A percentile compares a stretch with the other conserved stretches of the same genome.
Conservation (phyloP, 2,888 invertebrate species). For the Beris morrisii region DNA sequence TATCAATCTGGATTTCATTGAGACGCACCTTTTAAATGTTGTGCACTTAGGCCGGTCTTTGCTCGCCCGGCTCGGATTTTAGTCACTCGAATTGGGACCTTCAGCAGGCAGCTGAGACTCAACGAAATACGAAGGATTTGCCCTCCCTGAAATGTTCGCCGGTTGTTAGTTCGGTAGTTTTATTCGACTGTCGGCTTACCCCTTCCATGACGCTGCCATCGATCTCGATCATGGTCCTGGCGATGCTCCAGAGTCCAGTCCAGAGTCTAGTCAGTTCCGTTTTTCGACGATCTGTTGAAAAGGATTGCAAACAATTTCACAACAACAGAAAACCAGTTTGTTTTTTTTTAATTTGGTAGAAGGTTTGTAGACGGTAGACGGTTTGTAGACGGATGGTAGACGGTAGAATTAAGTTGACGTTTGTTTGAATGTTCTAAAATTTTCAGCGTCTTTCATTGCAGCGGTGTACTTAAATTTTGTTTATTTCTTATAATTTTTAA, state of each 20-base stretch:
- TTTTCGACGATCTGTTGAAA: background rate
- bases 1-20: background rate
- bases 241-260: too few species aligned
- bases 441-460: background rate
- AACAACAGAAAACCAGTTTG: background rate
- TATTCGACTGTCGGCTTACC: conserved; percentile 53
- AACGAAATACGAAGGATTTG: conserved; percentile 84
- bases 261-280: too few species aligned
- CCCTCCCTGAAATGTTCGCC: conserved; percentile 68
- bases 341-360: background rate
- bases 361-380: too few species aligned
- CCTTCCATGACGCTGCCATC: conserved; percentile 82
- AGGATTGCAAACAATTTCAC: background rate
- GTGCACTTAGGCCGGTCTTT: conserved; percentile 81
- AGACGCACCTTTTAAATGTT: conserved; percentile 73
- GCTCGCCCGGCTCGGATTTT: conserved; percentile 82
- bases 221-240: conserved; percentile 59
- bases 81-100: conserved; percentile 69
- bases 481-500: too few species aligned
- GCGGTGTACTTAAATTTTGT: too few species aligned
- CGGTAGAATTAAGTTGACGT: conserved; percentile 1
- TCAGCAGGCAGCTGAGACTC: conserved; percentile 74
- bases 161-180: background rate
- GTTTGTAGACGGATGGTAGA: too few species aligned
- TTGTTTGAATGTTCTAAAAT: background rate